Conservation (phyloP, 2,113 vertebrate species). For the Barnardius zonarius region DNA sequence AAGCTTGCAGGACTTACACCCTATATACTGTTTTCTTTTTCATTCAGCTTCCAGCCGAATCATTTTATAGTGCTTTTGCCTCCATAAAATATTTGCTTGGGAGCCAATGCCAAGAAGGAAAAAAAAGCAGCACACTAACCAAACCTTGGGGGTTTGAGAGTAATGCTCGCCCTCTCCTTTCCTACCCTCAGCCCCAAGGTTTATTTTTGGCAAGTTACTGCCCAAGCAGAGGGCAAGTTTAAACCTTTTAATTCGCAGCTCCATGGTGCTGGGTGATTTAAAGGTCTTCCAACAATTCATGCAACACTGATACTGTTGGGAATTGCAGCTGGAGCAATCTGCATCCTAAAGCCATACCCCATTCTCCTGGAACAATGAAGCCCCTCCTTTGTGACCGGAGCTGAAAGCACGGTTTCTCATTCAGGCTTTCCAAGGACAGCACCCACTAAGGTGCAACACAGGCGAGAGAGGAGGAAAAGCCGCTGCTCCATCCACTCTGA, state of each 20-base stretch:
- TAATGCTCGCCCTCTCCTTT: neutral
- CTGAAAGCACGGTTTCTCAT: neutral
- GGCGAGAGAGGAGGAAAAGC: neutral
- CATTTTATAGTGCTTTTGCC: slow-evolving; percentile 57
- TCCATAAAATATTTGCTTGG: slow-evolving; percentile 52
- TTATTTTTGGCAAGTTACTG: neutral
- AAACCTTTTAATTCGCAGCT: neutral
- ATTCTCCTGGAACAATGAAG: neutral
- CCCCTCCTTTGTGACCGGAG: neutral
- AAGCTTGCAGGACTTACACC: slow-evolving; percentile 25
- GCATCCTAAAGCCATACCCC: neutral
- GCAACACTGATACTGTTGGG: neutral
- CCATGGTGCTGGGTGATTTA: neutral
- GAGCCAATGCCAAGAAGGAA: neutral
- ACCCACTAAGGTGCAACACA: neutral
- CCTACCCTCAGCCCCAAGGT: neutral
- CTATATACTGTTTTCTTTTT: slow-evolving; percentile 57
- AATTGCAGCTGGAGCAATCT: neutral
- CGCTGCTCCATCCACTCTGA: neutral
- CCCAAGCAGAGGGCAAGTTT: neutral
- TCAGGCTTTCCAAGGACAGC: neutral
- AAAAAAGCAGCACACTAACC: neutral
- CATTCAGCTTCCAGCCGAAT: slow-evolving; percentile 53
- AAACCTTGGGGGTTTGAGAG: neutral
- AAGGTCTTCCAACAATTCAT: neutral